Base-by-base conservation (phyloP, 2,797 vertebrate species). In the Neosalanx taihuensis region DNA sequence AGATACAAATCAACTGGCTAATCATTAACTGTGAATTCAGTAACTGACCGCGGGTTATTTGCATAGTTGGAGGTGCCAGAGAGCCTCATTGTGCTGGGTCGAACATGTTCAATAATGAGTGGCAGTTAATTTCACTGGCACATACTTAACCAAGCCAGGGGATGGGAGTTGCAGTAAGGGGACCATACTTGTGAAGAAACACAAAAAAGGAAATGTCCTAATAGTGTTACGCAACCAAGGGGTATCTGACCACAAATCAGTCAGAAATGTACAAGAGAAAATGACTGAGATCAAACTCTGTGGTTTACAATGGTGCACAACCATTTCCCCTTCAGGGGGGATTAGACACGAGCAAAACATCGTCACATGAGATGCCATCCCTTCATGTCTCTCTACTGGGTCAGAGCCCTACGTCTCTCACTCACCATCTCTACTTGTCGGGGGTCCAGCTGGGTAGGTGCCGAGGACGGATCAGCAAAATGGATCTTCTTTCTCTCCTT, bases 361-460 rank as follows among this genome's bases (percentile, higher is more conserved):
- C 12, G 7, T 41, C 37, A 41, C 37, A 41, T 41, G 37, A n/a
- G 51, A n/a, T 53, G 15, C 13, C 3, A 53, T 53, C 51, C 51
- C 51, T 53, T 53, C 51, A 53, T 53, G 15, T 18, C 7, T n/a
- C 51, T 53, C 17, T 18, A n/a, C 51, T 53, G 51, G 51, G 51
- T 18, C 51, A 53, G 51, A 53, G 18, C 23, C 59, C 51, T 62
- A 12, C 35, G 46, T 30, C 0, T 58, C 65, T 63, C 70, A 72
- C 96, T 94, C 91, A 98, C 97, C 97, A 98, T 97, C 92, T 98
- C 97, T 71, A 98, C 96, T 86, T 96, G 95, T 74, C 96, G 92
- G 31, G 96, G 95, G 88, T 98, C 97, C 89, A 98, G 93, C 83
- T 97, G 96, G 83, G 95, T 93, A 35, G 95, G 94, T 18, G 91